These are phyloP conservation scores for Nannospalax galili DNA, from an alignment of 2,113 vertebrate species.

Conservation along the genomic window DNA sequence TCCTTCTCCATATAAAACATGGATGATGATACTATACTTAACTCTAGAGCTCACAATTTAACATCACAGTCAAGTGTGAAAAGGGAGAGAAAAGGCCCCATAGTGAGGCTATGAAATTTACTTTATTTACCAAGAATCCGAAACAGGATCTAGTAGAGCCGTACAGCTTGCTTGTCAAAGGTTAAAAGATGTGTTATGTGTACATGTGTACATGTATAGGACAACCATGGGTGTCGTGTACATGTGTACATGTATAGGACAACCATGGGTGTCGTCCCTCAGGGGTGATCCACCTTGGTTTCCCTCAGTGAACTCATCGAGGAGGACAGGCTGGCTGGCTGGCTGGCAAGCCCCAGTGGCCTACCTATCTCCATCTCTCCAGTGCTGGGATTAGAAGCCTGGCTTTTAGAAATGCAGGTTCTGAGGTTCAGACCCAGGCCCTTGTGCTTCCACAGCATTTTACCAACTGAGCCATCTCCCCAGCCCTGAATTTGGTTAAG, in stretches of 20 bases:
- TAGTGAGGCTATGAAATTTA: neutral
- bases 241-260: neutral
- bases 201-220: neutral
- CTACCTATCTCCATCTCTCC: neutral
- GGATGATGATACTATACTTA: neutral
- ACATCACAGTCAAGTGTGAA: neutral
- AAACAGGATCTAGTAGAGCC: neutral
- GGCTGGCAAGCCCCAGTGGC: neutral
- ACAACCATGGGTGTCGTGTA: too few relatives aligned
- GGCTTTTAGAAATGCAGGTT: neutral
- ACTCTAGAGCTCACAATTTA: neutral
- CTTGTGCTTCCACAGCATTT: neutral
- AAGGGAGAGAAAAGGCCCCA: neutral
- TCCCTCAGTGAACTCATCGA: neutral
- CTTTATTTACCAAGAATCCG: slow-evolving; percentile 12
- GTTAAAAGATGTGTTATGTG: neutral
- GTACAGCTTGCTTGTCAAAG: neutral
- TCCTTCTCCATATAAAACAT: neutral
- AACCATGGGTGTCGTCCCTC: neutral
- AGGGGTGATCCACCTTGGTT: neutral
- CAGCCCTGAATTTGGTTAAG: too few relatives aligned
- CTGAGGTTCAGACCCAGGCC: neutral
- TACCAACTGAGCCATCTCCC: too few relatives aligned
- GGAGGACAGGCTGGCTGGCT: neutral
- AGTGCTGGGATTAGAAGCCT: neutral